Evolutionary conservation across 2,797 vertebrate genomes (phyloP).

Genomic region (Caiman crocodilus): DNA sequence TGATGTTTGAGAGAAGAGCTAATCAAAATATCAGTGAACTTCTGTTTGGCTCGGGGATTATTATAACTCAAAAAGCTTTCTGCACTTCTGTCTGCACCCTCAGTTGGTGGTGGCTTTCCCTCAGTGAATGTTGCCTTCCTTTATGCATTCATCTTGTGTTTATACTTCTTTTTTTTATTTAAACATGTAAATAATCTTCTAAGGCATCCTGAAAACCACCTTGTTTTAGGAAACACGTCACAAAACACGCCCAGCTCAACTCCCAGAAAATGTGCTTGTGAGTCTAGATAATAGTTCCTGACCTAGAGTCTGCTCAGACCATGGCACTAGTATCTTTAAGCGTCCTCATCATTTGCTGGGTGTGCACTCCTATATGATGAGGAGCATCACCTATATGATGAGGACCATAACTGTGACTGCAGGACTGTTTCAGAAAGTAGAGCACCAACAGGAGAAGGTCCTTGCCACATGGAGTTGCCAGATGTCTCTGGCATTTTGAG

Average conservation of each 20-base stretch:
- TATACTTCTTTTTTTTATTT: not conserved
- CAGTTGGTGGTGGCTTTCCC: not conserved
- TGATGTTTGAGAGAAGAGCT: not conserved
- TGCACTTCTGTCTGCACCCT: no score
- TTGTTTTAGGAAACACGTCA: not conserved
- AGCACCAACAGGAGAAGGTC: not conserved
- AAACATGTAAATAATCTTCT: not conserved
- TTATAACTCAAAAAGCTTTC: no score
- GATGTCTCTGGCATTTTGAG: not conserved
- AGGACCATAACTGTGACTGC: not conserved
- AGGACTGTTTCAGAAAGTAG: not conserved
- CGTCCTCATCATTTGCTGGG: not conserved
- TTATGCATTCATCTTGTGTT: not conserved
- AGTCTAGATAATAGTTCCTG: not conserved
- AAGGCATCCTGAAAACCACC: not conserved
- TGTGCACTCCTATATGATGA: not conserved
- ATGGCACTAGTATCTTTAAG: not conserved
- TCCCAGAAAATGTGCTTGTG: not conserved
- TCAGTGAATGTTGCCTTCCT: not conserved
- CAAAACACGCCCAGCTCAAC: not conserved
- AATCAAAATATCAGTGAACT: not conserved
- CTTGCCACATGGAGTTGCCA: rapidly evolving
- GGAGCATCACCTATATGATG: not conserved
- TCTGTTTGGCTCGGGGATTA: no score
- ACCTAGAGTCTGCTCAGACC: not conserved